Evolutionary conservation across 2,888 invertebrate genomes (phyloP).

Genomic region (Lithophane leautieri): DNA sequence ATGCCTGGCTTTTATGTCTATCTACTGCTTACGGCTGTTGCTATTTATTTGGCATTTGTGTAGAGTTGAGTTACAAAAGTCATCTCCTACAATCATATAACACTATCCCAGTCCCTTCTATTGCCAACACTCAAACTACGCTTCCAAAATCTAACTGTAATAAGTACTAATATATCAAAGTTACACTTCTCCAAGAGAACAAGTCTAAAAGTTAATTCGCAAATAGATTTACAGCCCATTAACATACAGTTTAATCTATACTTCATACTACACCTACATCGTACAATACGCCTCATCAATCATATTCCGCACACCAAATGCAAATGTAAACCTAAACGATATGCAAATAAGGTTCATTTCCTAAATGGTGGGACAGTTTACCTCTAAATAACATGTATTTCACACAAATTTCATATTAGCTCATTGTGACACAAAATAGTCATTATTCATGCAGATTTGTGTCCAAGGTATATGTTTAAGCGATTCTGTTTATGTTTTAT

Average conservation of each 20-base stretch:
- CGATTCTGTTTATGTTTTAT: slow-evolving; percentile 38
- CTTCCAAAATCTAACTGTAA: not conserved
- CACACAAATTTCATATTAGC: slow-evolving; percentile 65
- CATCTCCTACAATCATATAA: not conserved
- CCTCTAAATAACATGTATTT: slow-evolving; percentile 62
- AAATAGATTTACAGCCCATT: slow-evolving; percentile 74
- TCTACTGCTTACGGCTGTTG: not conserved
- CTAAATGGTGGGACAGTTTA: slow-evolving; percentile 38
- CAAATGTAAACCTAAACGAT: slow-evolving; percentile 46
- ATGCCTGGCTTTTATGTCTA: not conserved
- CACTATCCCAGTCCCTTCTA: not conserved
- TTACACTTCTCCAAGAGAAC: slow-evolving; percentile 55
- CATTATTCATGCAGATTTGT: slow-evolving; percentile 68
- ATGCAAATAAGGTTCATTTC: slow-evolving; percentile 39
- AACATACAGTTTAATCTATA: slow-evolving; percentile 68
- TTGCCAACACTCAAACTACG: not conserved
- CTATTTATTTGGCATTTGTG: not conserved
- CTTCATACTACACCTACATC: slow-evolving; percentile 49
- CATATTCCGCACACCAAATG: slow-evolving; percentile 40
- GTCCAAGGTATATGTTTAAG: slow-evolving; percentile 48
- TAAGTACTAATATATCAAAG: slow-evolving; percentile 32
- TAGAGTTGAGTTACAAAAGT: not conserved
- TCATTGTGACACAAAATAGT: slow-evolving; percentile 66
- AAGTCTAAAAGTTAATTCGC: slow-evolving; percentile 59
- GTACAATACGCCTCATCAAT: slow-evolving; percentile 61